Base-by-base conservation (phyloP, 2,113 vertebrate species). In the Xyrauchen texanus region DNA sequence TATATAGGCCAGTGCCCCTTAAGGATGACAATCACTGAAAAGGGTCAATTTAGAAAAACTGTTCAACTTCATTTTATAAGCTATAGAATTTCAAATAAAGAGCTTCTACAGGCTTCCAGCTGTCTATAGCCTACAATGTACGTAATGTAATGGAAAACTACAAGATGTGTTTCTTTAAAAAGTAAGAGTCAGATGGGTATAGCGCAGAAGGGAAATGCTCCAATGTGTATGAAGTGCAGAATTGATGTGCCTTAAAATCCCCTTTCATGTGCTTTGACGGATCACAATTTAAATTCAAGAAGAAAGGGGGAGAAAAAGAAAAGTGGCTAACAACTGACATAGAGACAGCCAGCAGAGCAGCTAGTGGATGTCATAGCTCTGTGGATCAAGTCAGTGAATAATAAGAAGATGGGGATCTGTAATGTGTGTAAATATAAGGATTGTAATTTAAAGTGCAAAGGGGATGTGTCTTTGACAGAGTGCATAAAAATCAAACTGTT, bases 401-500 rank as follows among this genome's bases (percentile, higher is more conserved):
- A 85, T 81, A 65, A 46, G 47, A 57, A 63, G 78, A 72, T 77
- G 83, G 76, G 61, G 64, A 60, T 51, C 65, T 34, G 15, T 71
- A 64, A 45, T 53, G 83, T 3, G 21, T 34, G 21, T 34, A 34
- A 34, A 34, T 34, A 34, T 34, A 34, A 34, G 21, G 21, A 34
- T 34, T 34, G 21, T 34, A 34, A 34, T 74, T 66, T 80, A 85
- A 78, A 72, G 69, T 12, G 74, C 78, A 71, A 63, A 80, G 69
- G 75, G 79, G 76, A 86, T 74, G 68, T 71, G 66, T 64, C 21
- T 34, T 34, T 34, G 21, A 34, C 21, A 34, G 21, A 34, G 21
- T 34, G 21, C 21, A 34, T 34, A 34, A 34, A 34, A 34, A 81
- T 82, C 71, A 84, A 75, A 70, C 73, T 63, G 84, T 87, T 87